Base-by-base conservation (phyloP, 2,113 vertebrate species). In the Todiramphus saurophagus region DNA sequence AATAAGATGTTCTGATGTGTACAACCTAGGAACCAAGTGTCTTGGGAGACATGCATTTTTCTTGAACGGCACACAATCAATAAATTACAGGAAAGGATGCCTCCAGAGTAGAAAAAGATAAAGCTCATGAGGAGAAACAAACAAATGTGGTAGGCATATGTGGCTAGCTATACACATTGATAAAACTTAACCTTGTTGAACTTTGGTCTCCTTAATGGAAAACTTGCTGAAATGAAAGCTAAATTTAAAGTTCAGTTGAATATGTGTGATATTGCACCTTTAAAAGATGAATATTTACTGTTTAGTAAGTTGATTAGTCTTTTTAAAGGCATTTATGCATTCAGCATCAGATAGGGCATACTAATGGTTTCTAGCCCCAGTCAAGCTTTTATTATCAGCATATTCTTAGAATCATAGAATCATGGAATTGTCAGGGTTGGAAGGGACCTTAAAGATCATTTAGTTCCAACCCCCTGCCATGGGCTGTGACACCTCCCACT, bases 301-400 rank as follows among this genome's bases (percentile, higher is more conserved):
- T 68, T 86, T 91, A 25, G 2, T 89, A 68, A 37, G 35, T 62
- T 69, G 39, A 20, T 86, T 69, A 89, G 35, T 70, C 46, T 96
- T 92, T 92, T 92, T 75, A 88, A 94, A 78, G 79, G 70, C 44
- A 87, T 89, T 79, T 51, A 60, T 95, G 28, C 39, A 69, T 92
- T 96, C 86, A 82, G 33, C 31, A 79, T 86, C 59, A 81, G 74
- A 37, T 12, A 62, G 59, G 68, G 89, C 60, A 92, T 82, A 81
- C 35, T 92, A 77, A 69, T 48, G 24, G 68, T 75, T 92, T 96
- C 92, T 85, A 82, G 35, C 48, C 87, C 28, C 67, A 62, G 48
- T 89, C 64, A 67, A 31, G 51, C 80, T 97, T 60, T 93, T 96
- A 74, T 95, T 96, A 85, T 81, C 96, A 93, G 86, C 84, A 63